Base-by-base conservation (phyloP, 2,113 vertebrate species). In the Phylloscopus trochiloides region DNA sequence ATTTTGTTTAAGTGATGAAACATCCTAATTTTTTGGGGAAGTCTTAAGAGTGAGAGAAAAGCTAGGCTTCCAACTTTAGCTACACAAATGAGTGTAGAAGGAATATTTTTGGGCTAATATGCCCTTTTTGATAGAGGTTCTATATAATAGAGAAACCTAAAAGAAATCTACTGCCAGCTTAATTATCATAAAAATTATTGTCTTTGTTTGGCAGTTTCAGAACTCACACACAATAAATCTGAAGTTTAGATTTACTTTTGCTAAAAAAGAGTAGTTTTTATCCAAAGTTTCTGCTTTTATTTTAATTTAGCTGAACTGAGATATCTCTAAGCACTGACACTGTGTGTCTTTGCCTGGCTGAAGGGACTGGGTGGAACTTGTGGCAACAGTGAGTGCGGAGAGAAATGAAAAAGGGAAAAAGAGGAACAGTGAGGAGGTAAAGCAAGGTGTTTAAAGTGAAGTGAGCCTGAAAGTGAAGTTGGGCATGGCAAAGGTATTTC, bases 291-390 rank as follows among this genome's bases (percentile, higher is more conserved):
- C 31, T 70, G 25, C 22, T 70, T 55, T 5, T 47, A 19, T 81
- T 58, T 59, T 78, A 22, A 45, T 73, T 86, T 55, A 31, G 8
- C 14, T 70, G 10, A 55, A 31, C 14, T n/a, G 17, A 85, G 43
- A 67, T 67, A 55, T 32, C 18, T 9, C 19, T 47, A 7, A 25
- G 7, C 14, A 12, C 17, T 75, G 36, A 10, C 4, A 6, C 50
- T 12, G 7, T 25, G 7, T 4, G 9, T 31, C 13, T 15, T 68
- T 77, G 28, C 8, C 20, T 68, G 0, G 0, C 8, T 32, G 28
- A 58, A 52, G 21, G 34, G 38, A 32, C 31, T 67, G 62, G 3
- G 13, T 34, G 25, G 13, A 54, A 65, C 16, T 55, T 51, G 24
- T 47, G 52, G 7, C 38, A 52, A 6, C 34, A 67, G 18, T 3